A percentile compares a stretch with the other conserved stretches of the same genome.
phyloP scores from a whole-genome alignment of 2,888 invertebrate species.

The Parascotia fuliginaria region DNA sequence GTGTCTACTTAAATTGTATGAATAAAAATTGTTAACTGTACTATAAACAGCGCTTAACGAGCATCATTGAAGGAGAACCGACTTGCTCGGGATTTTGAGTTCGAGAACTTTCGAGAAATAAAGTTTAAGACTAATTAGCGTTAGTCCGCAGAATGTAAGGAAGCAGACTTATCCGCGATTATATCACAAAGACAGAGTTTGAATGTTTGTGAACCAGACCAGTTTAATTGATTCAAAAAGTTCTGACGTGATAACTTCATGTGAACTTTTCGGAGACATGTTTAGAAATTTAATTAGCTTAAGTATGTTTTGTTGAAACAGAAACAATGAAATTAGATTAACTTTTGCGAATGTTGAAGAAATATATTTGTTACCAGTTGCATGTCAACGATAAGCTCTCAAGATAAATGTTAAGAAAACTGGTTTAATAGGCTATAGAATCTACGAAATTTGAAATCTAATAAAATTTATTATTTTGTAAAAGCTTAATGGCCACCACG shows the following conservation, averaged over 20 bases:
- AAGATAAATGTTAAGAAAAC: too few relatives aligned
- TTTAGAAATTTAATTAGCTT: too few relatives aligned
- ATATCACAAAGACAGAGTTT: constrained; percentile 25
- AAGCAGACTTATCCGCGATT: constrained; percentile 31
- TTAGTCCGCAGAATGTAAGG: constrained; percentile 27
- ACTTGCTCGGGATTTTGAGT: constrained; percentile 35
- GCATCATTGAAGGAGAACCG: constrained; percentile 38
- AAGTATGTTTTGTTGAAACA: background rate
- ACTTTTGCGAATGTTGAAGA: too few relatives aligned
- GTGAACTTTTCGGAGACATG: constrained; percentile 8
- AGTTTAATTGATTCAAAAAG: constrained; percentile 39
- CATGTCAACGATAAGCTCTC: too few relatives aligned
- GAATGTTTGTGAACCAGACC: constrained; percentile 28
- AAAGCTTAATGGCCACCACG: too few relatives aligned
- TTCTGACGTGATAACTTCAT: constrained; percentile 18
- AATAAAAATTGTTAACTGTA: constrained; percentile 27
- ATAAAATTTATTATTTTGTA: too few relatives aligned
- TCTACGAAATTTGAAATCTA: too few relatives aligned
- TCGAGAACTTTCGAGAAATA: constrained; percentile 31
- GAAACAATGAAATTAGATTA: too few relatives aligned
- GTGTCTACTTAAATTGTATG: background rate
- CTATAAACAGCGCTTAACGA: constrained; percentile 42
- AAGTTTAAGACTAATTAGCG: constrained; percentile 36
- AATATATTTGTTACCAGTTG: too few relatives aligned
- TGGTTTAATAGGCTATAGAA: too few relatives aligned